phyloP scores from a whole-genome alignment of 2,888 invertebrate species.

The Rhingia rostrata region DNA sequence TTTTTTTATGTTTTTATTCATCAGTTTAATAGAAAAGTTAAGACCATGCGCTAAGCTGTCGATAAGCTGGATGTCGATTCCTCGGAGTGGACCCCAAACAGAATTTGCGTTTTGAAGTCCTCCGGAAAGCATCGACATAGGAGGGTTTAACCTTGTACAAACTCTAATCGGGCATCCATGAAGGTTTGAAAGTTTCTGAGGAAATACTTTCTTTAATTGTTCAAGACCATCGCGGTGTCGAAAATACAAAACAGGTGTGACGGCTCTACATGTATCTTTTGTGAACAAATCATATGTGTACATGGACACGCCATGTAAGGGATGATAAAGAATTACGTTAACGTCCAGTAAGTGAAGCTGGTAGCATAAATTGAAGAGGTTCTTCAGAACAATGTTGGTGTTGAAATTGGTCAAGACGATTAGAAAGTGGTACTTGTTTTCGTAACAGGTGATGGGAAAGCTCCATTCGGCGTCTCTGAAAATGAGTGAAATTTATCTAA shows the following conservation, averaged over 20 bases:
- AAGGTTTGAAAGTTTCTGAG: constrained; percentile 72
- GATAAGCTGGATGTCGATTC: constrained; percentile 79
- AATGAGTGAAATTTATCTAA: background rate
- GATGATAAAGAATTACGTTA: constrained; percentile 75
- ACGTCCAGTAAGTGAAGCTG: constrained; percentile 76
- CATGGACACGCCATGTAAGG: constrained; percentile 62
- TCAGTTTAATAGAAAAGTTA: constrained; percentile 40
- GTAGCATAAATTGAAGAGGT: constrained; percentile 61
- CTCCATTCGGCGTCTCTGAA: constrained; percentile 72
- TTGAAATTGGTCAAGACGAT: constrained; percentile 75
- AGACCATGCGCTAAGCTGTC: constrained; percentile 77
- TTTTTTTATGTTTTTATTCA: no score
- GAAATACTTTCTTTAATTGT: constrained; percentile 75
- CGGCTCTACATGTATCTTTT: constrained; percentile 51
- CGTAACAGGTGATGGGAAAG: constrained; percentile 72
- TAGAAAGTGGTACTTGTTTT: constrained; percentile 78
- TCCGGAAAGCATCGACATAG: constrained; percentile 76
- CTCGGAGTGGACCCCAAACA: constrained; percentile 75
- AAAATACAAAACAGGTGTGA: constrained; percentile 75
- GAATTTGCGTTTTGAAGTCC: constrained; percentile 75
- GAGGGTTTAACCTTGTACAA: constrained; percentile 75
- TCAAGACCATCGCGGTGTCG: constrained; percentile 71
- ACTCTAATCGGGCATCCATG: constrained; percentile 77
- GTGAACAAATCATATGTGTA: constrained; percentile 67
- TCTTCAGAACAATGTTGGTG: constrained; percentile 18